Evolutionary conservation across 2,797 vertebrate species (phyloP).

Genomic region (Linurgus olivaceus): DNA sequence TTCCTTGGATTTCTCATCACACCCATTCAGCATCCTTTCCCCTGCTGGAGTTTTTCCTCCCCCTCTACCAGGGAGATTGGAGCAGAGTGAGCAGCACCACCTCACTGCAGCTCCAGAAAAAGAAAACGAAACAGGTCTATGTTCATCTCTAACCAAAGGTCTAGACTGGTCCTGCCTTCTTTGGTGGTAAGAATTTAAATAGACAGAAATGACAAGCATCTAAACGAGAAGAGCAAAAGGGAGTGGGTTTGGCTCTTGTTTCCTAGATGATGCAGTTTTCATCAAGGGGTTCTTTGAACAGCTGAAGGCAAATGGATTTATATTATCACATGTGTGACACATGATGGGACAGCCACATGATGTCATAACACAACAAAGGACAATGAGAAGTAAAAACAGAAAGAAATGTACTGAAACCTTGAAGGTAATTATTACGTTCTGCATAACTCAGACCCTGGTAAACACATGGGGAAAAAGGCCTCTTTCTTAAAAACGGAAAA

Average conservation of each 20-base stretch:
- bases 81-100: neutral
- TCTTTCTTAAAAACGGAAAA: neutral
- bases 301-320: neutral
- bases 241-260: neutral
- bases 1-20: neutral
- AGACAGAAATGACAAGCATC: neutral
- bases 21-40: neutral
- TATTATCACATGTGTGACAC: fast-evolving
- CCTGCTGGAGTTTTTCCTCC: neutral
- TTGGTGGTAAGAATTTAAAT: neutral
- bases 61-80: neutral
- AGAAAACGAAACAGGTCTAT: neutral
- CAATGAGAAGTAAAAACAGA: neutral
- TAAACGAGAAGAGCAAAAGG: neutral
- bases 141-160: neutral
- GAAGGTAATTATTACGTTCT: neutral
- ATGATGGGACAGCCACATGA: neutral
- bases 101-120: neutral
- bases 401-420: neutral
- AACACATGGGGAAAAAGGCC: fast-evolving
- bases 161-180: neutral
- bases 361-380: neutral
- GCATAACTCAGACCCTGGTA: neutral
- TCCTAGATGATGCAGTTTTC: neutral
- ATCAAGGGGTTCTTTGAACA: neutral